These are phyloP conservation scores for Loriculus beryllinus DNA, from an alignment of 2,797 vertebrate genomes.

Conservation along the genomic window DNA sequence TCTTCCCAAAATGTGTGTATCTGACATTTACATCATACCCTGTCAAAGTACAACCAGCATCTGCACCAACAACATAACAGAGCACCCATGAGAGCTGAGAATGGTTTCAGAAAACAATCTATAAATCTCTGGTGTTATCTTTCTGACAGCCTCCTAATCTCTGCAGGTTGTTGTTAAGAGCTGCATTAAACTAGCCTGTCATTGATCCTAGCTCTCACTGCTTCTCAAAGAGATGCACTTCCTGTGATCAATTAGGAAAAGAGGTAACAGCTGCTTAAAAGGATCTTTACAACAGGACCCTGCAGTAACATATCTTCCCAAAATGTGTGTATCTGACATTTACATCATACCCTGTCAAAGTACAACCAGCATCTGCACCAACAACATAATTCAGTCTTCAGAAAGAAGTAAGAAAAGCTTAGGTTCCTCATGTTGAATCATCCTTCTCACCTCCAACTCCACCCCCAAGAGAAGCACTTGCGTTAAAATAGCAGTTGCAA, in stretches of 20 bases:
- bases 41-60: background rate
- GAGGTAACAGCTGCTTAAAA: constrained; percentile 40
- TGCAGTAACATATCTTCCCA: background rate
- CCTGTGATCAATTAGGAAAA: constrained; percentile 44
- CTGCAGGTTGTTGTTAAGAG: constrained; percentile 28
- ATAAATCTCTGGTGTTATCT: constrained; percentile 33
- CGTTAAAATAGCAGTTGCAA: background rate
- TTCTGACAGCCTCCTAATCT: constrained; percentile 45
- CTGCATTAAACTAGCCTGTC: constrained; percentile 38
- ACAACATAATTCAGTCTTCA: background rate
- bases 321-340: background rate
- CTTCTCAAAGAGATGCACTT: constrained; percentile 4
- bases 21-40: background rate
- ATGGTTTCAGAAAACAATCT: constrained; percentile 36
- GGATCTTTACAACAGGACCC: background rate
- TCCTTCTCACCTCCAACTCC: background rate
- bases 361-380: background rate
- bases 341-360: background rate
- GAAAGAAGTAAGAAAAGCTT: background rate
- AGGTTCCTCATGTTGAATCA: background rate
- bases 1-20: background rate
- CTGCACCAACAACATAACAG: background rate
- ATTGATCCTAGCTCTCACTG: constrained; percentile 23
- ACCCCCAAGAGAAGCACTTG: background rate
- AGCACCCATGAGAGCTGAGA: background rate